phyloP scores from a whole-genome alignment of 1,140 invertebrate species.

The Tigriopus japonicus region DNA sequence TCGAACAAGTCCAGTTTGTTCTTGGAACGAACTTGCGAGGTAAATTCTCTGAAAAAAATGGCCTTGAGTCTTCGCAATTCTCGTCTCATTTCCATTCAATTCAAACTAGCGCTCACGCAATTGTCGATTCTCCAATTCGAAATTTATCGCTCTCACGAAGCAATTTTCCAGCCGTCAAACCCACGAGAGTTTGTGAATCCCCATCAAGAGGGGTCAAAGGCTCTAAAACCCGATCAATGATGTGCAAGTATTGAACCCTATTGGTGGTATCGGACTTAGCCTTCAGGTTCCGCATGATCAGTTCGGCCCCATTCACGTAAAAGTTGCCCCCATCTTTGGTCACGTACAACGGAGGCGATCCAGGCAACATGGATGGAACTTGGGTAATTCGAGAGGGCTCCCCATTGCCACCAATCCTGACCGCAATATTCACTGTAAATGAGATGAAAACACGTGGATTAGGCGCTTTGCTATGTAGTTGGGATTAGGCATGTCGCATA shows the following conservation, averaged over 20 bases:
- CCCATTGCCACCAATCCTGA: not conserved
- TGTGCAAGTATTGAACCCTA: not conserved
- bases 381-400: not conserved
- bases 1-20: conserved; percentile 8
- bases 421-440: conserved; percentile 1
- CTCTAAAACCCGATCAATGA: not conserved
- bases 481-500: no score
- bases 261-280: not conserved
- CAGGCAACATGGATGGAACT: conserved; percentile 1
- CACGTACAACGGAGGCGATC: conserved; percentile 6
- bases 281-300: conserved; percentile 5
- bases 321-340: not conserved
- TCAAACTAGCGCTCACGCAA: not conserved
- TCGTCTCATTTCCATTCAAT: no score
- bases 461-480: not conserved
- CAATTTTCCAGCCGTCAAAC: not conserved
- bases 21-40: not conserved
- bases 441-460: conserved; percentile 1
- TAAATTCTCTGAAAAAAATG: not conserved
- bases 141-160: not conserved
- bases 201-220: not conserved
- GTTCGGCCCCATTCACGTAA: conserved; percentile 4
- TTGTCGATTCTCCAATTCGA: not conserved
- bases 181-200: not conserved
- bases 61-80: no score